Base-by-base conservation (phyloP, 1,140 invertebrate genomes). In the Hestina assimilis region DNA sequence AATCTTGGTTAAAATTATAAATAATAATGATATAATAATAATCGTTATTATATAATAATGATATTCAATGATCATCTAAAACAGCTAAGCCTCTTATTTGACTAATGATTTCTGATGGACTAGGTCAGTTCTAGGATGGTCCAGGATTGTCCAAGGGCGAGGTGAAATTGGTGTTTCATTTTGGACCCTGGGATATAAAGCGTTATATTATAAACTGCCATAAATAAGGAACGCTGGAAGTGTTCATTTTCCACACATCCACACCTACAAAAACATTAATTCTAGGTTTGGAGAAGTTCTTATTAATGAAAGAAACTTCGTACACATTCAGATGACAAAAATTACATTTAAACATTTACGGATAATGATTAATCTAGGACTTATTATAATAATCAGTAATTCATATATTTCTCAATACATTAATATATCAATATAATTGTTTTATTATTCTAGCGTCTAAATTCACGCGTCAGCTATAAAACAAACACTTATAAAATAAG, bases 401-500 rank as follows among this genome's bases (percentile, higher is more conserved):
- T 76, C 66, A 69, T 54, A 61, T 68, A 61, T 63, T 68, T 59
- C 59, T 61, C 61, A 55, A 53, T 51, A 52, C 45, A 29, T 59
- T 42, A 48, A 59, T 45, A 59, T 55, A 54, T 45, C 48, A 62
- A 62, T 68, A 61, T 56, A 54, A 63, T 63, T 58, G 48, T 53
- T 53, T 64, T 62, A n/a, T 52, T 59, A 38, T 6, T 63, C 74
- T 79, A 75, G 71, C 72, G 63, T 68, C 76, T 75, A 72, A 51
- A 59, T 52, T 63, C 58, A 68, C 66, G 68, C 66, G 35, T 58
- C 66, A 67, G 57, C 69, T 82, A 75, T 57, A 43, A 83, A 84
- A 76, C 59, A 63, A 72, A 72, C 46, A 58, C 82, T 87, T 86
- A 78, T 78, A 85, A 87, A 85, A 86, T 87, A 87, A 87, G 84